A percentile compares a stretch with the other conserved stretches of the same genome.
Conservation (phyloP, 2,797 vertebrate genomes). For the Staurois parvus region DNA sequence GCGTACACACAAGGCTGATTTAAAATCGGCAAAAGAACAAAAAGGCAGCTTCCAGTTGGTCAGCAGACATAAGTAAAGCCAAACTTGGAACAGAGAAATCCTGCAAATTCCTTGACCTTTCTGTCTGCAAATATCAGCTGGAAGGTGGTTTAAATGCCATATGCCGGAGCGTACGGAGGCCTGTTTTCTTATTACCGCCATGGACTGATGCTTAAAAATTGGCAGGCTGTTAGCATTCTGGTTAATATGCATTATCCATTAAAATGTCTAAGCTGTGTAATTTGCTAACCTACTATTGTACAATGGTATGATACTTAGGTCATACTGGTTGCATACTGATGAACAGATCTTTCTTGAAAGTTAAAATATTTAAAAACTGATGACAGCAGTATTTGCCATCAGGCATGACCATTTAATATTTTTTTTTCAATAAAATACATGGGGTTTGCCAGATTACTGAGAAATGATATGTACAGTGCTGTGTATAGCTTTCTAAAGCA, state of each 20-base stretch:
- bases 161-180: conserved; percentile 26
- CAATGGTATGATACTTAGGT: not conserved
- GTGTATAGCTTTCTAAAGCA: not conserved
- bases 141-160: conserved; percentile 56
- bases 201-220: conserved; percentile 35
- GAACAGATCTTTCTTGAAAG: not conserved
- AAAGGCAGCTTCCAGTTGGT: conserved; percentile 49
- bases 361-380: not conserved
- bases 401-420: not conserved
- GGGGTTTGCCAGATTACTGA: not conserved
- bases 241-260: conserved; percentile 11
- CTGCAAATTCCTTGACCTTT: conserved; percentile 51
- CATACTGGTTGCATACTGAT: not conserved
- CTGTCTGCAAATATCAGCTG: not conserved
- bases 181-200: conserved; percentile 46
- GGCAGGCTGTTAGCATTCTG: conserved; percentile 22
- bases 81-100: conserved; percentile 59
- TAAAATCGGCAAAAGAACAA: conserved; percentile 27
- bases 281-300: not conserved
- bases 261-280: conserved; percentile 7
- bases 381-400: not conserved
- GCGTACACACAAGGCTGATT: conserved; percentile 54
- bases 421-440: not conserved
- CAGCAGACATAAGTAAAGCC: conserved; percentile 50
- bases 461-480: not conserved